Evolutionary conservation across 2,113 vertebrate species (phyloP), one percentile per base, ranked within the genome.

Genomic region (Pelecanus crispus): DNA sequence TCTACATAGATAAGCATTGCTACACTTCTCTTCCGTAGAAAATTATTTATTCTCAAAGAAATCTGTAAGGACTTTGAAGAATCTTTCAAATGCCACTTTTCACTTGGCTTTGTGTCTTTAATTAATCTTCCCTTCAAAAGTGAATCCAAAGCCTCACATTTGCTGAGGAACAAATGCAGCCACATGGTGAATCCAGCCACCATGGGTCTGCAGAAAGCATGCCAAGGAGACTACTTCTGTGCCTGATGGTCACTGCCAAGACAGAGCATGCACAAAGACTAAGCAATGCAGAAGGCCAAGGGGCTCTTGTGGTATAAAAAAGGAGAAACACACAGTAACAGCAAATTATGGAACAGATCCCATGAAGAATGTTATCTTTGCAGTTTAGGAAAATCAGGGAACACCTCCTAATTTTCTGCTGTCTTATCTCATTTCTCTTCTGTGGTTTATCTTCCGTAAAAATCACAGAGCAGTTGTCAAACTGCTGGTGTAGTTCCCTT

Each of bases 391-490:
- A 89, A 92, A 91, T 44, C 62, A 80, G 58, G 38, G 34, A 85
- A 89, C 45, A 66, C 81, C 58, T 87, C 62, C 63, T 86, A 29
- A 87, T 90, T 87, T 95, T 66, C 91, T 94, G 61, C 49, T 91
- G 42, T 77, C 44, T 87, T 91, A 66, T 29, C 45, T 92, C 62
- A 50, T 68, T 92, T 58, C 14, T 62, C 52, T 90, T 94, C 59
- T 52, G 53, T 72, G 22, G 2, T 63, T 94, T 81, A 47, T 73
- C 40, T 67, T 56, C 72, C 3, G 2, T 38, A 85, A 95, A 91
- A 95, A 93, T 89, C 78, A 90, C 36, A 92, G 45, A 88, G 45
- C 28, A 80, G 78, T 91, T 95, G 78, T 66, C 70, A 92, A 88
- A 85, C 50, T 91, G 79, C 81, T 77, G 50, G 45, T 75, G 58